Evolutionary conservation across 2,113 vertebrate species (phyloP).

Genomic region (Daboia siamensis): DNA sequence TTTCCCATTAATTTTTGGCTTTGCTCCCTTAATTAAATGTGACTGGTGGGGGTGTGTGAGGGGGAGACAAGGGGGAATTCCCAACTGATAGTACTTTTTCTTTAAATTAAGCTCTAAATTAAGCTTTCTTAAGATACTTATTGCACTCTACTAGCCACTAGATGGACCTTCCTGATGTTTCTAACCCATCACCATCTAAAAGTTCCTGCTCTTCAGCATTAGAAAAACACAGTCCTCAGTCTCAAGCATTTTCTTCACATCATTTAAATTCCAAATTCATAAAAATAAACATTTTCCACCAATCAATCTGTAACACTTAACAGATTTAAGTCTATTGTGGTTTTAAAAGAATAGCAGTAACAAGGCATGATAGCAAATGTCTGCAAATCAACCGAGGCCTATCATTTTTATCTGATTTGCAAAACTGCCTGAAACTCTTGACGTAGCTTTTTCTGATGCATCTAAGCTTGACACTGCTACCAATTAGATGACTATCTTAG

Average conservation of each 20-base stretch:
- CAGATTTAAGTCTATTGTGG: neutral
- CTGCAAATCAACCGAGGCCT: neutral
- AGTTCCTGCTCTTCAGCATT: constrained; percentile 18
- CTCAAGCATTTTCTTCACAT: neutral
- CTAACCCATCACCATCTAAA: constrained; percentile 9
- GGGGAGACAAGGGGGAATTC: neutral
- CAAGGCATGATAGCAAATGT: neutral
- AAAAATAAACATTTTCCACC: neutral
- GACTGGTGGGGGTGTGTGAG: accelerated
- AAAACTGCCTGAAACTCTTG: neutral
- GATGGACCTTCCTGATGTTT: neutral
- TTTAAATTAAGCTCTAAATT: neutral
- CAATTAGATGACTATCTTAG: neutral
- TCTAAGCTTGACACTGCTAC: neutral
- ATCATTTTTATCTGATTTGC: neutral
- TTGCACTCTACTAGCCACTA: neutral
- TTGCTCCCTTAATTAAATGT: neutral
- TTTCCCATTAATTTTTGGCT: neutral
- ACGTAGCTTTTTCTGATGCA: neutral
- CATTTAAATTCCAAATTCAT: neutral
- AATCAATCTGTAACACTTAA: constrained; percentile 23
- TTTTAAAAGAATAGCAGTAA: constrained; percentile 10
- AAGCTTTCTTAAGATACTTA: neutral
- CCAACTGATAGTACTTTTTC: neutral
- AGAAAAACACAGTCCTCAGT: neutral